Percentiles rank a stretch among this genome's conserved stretches.
These are phyloP conservation scores for Carposina sasakii DNA, from an alignment of 1,140 invertebrate genomes.

Conservation along the genomic window DNA sequence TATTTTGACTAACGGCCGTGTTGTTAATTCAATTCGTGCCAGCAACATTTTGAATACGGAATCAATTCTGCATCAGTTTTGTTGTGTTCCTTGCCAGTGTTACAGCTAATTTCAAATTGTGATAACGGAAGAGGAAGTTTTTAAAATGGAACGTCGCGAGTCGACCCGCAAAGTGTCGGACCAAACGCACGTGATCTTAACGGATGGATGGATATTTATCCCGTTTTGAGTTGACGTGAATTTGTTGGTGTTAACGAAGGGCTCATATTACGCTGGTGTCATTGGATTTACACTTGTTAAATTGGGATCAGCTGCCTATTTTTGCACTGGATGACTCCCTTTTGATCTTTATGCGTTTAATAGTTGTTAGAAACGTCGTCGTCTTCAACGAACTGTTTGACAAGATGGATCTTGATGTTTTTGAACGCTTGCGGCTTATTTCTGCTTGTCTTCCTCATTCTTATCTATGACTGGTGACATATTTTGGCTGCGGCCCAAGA, in stretches of 20 bases:
- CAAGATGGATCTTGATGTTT: slow-evolving; percentile 7
- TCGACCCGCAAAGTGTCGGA: slow-evolving; percentile 25
- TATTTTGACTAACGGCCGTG: not conserved
- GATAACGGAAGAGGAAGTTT: slow-evolving; percentile 24
- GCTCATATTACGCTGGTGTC: too few relatives aligned
- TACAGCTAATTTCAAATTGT: slow-evolving; percentile 17
- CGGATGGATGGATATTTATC: too few relatives aligned
- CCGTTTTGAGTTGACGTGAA: too few relatives aligned
- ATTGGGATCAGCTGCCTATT: too few relatives aligned
- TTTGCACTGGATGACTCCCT: too few relatives aligned
- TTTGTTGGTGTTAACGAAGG: too few relatives aligned
- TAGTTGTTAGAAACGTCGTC: too few relatives aligned
- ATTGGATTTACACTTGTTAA: too few relatives aligned
- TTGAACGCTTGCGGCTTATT: slow-evolving; percentile 10
- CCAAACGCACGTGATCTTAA: too few relatives aligned
- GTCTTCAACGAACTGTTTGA: slow-evolving; percentile 26
- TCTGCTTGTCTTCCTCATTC: slow-evolving; percentile 19
- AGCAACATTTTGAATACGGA: not conserved
- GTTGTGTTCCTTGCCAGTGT: slow-evolving; percentile 12
- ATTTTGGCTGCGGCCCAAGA: slow-evolving; percentile 15
- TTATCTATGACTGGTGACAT: slow-evolving; percentile 15
- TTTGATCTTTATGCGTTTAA: too few relatives aligned
- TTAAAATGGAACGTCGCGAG: slow-evolving; percentile 28
- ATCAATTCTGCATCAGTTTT: slow-evolving; percentile 4
- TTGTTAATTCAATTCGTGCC: too few relatives aligned